Percentiles rank a stretch among this genome's conserved stretches.
These are phyloP conservation scores for Lutraria rhynchaena DNA, from an alignment of 1,140 invertebrate species.

Conservation along the genomic window DNA sequence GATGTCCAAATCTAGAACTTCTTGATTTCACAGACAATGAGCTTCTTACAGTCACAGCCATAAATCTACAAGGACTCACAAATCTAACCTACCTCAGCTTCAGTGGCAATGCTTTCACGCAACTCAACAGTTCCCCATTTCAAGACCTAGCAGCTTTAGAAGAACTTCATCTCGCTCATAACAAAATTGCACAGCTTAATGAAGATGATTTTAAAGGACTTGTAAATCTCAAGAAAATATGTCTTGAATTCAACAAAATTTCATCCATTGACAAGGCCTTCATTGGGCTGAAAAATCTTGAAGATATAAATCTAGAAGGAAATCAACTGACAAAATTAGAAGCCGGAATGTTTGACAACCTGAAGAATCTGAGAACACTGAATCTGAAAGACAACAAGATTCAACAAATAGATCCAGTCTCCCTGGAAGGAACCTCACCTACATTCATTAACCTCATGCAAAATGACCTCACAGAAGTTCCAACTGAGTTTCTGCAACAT, in stretches of 20 bases:
- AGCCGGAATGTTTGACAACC: slow-evolving; percentile 55
- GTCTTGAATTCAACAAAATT: slow-evolving; percentile 64
- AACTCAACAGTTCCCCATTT: slow-evolving; percentile 44
- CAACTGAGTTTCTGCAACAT: slow-evolving; percentile 50
- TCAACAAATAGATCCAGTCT: slow-evolving; percentile 38
- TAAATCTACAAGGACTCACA: slow-evolving; percentile 63
- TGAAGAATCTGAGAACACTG: slow-evolving; percentile 57
- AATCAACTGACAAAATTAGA: slow-evolving; percentile 62
- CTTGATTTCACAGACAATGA: slow-evolving; percentile 65
- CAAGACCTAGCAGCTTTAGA: slow-evolving; percentile 48
- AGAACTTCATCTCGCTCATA: slow-evolving; percentile 58
- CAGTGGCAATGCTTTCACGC: slow-evolving; percentile 52
- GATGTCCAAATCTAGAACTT: slow-evolving; percentile 47
- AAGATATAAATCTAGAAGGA: slow-evolving; percentile 53
- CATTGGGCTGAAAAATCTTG: slow-evolving; percentile 52
- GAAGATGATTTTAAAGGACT: slow-evolving; percentile 66
- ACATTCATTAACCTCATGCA: slow-evolving; percentile 63
- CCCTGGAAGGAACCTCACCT: slow-evolving; percentile 63
- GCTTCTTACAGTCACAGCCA: slow-evolving; percentile 45
- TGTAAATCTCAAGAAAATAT: slow-evolving; percentile 55
- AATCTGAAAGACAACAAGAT: slow-evolving; percentile 61
- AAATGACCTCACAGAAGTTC: slow-evolving; percentile 65
- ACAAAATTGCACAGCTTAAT: slow-evolving; percentile 59
- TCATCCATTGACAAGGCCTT: slow-evolving; percentile 56
- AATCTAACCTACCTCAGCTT: slow-evolving; percentile 61